phyloP scores from a whole-genome alignment of 30 jellyfish, hydroid and myxozoan genomes.

The Hydractinia echinata region DNA sequence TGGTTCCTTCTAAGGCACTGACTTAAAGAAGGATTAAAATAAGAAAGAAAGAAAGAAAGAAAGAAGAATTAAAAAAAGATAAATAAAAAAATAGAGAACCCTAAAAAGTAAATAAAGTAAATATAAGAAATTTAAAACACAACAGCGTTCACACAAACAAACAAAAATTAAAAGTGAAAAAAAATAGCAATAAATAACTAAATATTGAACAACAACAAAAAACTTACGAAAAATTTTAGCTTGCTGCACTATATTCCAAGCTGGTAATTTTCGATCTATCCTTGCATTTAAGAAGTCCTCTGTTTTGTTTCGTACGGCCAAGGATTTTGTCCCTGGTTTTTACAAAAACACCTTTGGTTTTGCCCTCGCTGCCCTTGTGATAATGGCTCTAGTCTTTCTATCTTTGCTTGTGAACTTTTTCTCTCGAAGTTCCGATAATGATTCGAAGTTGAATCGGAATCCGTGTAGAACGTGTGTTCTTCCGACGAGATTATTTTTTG shows the following conservation, averaged over 20 bases:
- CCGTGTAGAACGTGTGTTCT: slow-evolving; percentile 1
- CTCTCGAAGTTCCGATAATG: background rate
- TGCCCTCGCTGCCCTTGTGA: slow-evolving; percentile 30
- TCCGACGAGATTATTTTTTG: background rate
- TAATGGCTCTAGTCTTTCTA: background rate
- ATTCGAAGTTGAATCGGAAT: background rate
- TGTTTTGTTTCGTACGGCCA: background rate
- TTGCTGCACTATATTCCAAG: slow-evolving; percentile 28
- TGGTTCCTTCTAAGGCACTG: no score
- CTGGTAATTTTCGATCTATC: background rate
- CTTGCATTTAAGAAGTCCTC: slow-evolving; percentile 1
- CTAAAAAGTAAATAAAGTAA: background rate
- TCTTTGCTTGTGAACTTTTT: background rate
- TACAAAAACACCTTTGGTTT: background rate
- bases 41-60: no score
- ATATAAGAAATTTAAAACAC: background rate
- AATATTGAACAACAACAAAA: background rate
- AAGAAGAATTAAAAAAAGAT: no score
- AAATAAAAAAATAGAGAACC: no score
- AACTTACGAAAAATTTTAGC: slow-evolving; percentile 1
- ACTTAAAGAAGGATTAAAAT: no score
- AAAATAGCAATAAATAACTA: background rate
- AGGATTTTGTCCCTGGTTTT: background rate
- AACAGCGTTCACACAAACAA: background rate
- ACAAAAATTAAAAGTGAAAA: background rate